Percentiles rank a stretch among this genome's conserved stretches.
Conservation (phyloP, 2,113 vertebrate species). For the Phalacrocorax brasilianus region DNA sequence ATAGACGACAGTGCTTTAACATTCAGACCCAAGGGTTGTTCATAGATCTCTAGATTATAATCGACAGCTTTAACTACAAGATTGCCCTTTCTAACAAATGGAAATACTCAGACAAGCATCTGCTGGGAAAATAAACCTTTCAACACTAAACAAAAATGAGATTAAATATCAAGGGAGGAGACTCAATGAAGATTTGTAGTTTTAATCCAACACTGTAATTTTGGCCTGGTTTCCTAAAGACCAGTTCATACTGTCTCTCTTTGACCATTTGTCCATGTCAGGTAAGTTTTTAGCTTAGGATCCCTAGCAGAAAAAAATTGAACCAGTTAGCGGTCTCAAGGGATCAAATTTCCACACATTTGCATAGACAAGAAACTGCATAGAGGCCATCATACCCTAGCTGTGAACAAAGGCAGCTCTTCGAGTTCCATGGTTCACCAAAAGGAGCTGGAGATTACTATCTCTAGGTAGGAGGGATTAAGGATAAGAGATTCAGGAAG, state of each 20-base stretch:
- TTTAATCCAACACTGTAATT: background rate
- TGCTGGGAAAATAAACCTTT: background rate
- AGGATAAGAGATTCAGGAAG: background rate
- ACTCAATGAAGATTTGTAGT: background rate
- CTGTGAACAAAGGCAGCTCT: background rate
- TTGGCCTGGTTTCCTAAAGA: background rate
- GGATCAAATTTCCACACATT: background rate
- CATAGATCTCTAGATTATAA: background rate
- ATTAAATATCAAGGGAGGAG: background rate
- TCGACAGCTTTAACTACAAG: background rate
- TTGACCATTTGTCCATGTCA: background rate
- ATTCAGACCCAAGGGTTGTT: background rate
- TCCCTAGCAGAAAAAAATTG: background rate
- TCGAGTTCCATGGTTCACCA: background rate
- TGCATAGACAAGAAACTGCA: background rate
- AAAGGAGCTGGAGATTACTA: background rate
- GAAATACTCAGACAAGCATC: background rate
- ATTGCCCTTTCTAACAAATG: background rate
- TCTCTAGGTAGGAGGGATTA: background rate
- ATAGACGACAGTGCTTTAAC: background rate
- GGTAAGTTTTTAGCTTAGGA: background rate
- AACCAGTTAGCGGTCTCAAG: background rate
- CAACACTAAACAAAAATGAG: background rate
- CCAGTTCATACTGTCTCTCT: background rate
- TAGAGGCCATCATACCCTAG: background rate